Conservation (phyloP, 2,113 vertebrate species). For the Rhinichthys klamathensis region DNA sequence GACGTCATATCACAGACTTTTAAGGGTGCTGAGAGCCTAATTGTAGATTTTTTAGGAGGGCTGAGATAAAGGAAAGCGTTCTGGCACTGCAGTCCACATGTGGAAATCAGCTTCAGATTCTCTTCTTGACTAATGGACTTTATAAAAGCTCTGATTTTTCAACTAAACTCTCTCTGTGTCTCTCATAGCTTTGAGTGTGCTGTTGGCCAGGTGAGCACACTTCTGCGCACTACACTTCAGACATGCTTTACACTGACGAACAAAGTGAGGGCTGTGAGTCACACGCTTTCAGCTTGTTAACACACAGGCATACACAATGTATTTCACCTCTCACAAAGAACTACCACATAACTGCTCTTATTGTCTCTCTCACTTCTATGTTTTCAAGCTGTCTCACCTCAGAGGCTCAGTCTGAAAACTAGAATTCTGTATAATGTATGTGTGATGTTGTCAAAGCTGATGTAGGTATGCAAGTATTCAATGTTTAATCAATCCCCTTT, state of each 20-base stretch:
- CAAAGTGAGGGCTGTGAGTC: slow-evolving; percentile 51
- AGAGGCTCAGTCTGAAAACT: neutral
- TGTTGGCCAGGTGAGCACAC: slow-evolving; percentile 45
- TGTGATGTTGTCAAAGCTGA: neutral
- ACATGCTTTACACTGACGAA: slow-evolving; percentile 47
- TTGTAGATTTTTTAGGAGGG: neutral
- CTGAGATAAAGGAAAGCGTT: neutral
- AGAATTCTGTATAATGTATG: neutral
- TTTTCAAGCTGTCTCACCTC: neutral
- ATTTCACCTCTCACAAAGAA: slow-evolving; percentile 35
- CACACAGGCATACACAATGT: slow-evolving; percentile 28
- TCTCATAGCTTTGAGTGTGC: slow-evolving; percentile 32
- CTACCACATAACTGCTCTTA: slow-evolving; percentile 12
- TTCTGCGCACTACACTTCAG: slow-evolving; percentile 45
- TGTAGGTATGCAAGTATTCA: neutral
- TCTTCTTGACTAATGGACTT: slow-evolving; percentile 41
- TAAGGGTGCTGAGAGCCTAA: neutral
- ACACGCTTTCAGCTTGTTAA: slow-evolving; percentile 48
- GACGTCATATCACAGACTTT: neutral
- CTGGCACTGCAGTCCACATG: neutral
- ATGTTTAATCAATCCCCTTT: neutral
- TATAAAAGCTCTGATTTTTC: slow-evolving; percentile 39
- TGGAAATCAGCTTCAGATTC: slow-evolving; percentile 22
- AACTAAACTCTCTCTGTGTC: slow-evolving; percentile 20
- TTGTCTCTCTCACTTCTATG: neutral